Percentiles rank a stretch among this genome's conserved stretches.
Evolutionary conservation across 2,797 vertebrate species (phyloP).

Genomic region (Chrysocyon brachyurus): DNA sequence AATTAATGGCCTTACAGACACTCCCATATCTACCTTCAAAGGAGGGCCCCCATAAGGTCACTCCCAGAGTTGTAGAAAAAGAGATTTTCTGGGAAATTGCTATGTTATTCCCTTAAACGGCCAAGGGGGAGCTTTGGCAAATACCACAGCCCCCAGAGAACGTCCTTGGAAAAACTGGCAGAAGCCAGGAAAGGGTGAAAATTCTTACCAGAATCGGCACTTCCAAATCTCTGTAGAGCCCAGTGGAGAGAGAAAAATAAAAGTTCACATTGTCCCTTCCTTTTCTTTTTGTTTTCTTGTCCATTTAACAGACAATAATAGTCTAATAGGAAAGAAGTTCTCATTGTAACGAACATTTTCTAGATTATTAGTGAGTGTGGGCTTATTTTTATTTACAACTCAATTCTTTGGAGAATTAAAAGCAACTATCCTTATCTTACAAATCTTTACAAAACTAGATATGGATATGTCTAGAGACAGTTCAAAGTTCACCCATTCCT

Average conservation of each 20-base stretch:
- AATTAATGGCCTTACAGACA: not conserved
- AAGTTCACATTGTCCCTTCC: not conserved
- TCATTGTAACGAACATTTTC: slow-evolving; percentile 32
- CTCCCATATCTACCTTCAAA: not conserved
- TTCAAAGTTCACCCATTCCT: not conserved
- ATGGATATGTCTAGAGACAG: not conserved
- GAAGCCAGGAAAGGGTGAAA: not conserved
- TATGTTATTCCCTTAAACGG: not conserved
- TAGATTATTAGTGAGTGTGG: not conserved
- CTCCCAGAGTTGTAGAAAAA: not conserved
- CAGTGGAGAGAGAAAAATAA: not conserved
- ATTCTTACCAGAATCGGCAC: not conserved
- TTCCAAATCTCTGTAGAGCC: not conserved
- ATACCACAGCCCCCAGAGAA: not conserved
- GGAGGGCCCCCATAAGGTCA: not conserved
- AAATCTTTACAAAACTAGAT: not conserved
- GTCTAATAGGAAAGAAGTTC: not conserved
- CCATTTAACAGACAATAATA: not conserved
- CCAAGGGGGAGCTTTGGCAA: not conserved
- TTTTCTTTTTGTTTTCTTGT: no score
- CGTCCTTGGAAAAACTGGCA: not conserved
- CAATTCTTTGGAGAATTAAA: not conserved
- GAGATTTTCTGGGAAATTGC: not conserved
- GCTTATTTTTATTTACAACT: not conserved
- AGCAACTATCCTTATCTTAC: not conserved